phyloP scores from a whole-genome alignment of 2,113 vertebrate species.

The Atractosteus spatula region DNA sequence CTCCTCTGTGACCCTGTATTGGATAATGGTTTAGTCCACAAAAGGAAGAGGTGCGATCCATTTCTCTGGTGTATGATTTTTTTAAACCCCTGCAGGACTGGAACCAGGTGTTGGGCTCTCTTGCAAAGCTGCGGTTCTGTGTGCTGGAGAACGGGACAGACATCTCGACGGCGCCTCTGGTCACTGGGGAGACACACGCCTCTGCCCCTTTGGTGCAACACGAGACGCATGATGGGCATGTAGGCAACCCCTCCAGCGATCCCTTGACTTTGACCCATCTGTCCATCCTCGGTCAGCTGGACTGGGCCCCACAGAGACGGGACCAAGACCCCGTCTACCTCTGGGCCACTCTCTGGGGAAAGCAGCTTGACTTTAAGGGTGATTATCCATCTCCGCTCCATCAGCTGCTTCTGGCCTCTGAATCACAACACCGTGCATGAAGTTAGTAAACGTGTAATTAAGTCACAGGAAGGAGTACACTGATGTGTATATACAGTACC shows the following conservation, averaged over 20 bases:
- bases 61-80: neutral
- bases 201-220: conserved; percentile 24
- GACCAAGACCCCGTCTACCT: conserved; percentile 28
- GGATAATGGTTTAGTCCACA: too few species aligned
- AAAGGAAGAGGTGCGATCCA: neutral
- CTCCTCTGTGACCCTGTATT: too few species aligned
- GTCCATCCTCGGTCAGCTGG: conserved; percentile 51
- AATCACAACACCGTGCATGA: too few species aligned
- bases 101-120: conserved; percentile 58
- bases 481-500: too few species aligned
- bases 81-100: conserved; percentile 57
- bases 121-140: conserved; percentile 58
- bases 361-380: conserved; percentile 60
- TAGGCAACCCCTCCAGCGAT: conserved; percentile 21
- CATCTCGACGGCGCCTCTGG: neutral
- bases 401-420: too few species aligned
- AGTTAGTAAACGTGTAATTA: too few species aligned
- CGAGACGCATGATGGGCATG: conserved; percentile 17
- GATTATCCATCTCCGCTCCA: conserved; percentile 14
- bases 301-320: conserved; percentile 24
- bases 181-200: conserved; percentile 4
- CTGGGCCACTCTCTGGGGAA: conserved; percentile 41
- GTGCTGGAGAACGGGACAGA: conserved; percentile 33
- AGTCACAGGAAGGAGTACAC: too few species aligned
- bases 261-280: conserved; percentile 27